Conservation (phyloP, 2,888 invertebrate genomes). For the Coleophora deauratella region DNA sequence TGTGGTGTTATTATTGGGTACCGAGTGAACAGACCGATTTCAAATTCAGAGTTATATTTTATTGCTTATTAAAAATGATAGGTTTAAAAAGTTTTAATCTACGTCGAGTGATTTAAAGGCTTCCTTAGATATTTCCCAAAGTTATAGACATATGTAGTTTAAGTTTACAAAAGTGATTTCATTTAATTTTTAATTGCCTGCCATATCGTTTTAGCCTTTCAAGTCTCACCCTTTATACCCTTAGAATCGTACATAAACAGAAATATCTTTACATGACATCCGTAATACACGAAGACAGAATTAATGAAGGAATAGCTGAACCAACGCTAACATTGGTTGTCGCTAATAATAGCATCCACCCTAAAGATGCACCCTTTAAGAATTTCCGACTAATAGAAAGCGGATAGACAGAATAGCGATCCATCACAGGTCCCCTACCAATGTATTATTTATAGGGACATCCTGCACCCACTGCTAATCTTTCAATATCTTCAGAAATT, state of each 20-base stretch:
- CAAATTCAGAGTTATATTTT: no score
- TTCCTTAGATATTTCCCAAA: no score
- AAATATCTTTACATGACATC: conserved; percentile 33
- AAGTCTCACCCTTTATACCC: no score
- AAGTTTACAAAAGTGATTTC: no score
- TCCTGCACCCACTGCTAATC: conserved; percentile 66
- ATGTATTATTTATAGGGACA: conserved; percentile 73
- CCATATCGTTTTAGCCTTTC: no score
- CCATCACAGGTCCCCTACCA: conserved; percentile 64
- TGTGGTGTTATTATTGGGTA: no score
- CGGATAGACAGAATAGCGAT: conserved; percentile 65
- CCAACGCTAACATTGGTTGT: conserved; percentile 62
- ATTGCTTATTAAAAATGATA: no score
- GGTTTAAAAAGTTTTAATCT: no score
- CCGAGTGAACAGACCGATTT: no score
- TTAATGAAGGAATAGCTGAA: conserved; percentile 52
- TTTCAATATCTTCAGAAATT: conserved; percentile 73
- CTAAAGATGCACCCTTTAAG: conserved; percentile 63
- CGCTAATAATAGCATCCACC: conserved; percentile 60
- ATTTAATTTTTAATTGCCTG: no score
- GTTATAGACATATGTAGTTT: no score
- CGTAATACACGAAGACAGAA: conserved; percentile 36
- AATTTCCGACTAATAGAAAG: conserved; percentile 70
- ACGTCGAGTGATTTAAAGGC: no score
- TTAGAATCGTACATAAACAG: not conserved